phyloP scores from a whole-genome alignment of 2,888 invertebrate species.

The Drosophila suboccidentalis region DNA sequence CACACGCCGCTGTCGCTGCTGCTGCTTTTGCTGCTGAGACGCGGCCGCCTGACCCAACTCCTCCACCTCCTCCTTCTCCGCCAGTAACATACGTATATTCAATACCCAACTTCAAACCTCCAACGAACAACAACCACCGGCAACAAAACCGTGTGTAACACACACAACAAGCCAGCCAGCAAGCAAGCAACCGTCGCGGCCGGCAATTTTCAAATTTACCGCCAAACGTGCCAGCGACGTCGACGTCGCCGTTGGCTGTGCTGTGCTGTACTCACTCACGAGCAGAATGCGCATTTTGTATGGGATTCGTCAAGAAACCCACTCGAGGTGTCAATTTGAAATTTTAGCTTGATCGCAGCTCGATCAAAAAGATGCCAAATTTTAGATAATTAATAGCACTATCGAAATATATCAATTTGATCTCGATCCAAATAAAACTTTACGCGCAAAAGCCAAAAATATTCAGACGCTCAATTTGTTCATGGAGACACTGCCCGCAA shows the following conservation, averaged over 20 bases:
- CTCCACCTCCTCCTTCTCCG: neutral
- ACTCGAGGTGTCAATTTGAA: conserved; percentile 85
- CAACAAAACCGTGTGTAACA: conserved; percentile 22
- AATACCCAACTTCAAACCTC: conserved; percentile 39
- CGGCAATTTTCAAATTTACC: conserved; percentile 85
- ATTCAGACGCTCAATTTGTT: conserved; percentile 61
- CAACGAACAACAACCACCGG: conserved; percentile 48
- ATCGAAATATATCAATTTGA: conserved; percentile 21
- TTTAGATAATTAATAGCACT: conserved; percentile 39
- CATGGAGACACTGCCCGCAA: conserved; percentile 87
- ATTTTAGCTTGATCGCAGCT: conserved; percentile 78
- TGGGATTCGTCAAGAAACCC: conserved; percentile 90
- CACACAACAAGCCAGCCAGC: conserved; percentile 9
- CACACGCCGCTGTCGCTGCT: conserved; percentile 38
- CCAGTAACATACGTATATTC: conserved; percentile 7
- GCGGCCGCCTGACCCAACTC: neutral
- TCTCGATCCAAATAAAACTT: conserved; percentile 56
- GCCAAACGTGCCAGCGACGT: conserved; percentile 83
- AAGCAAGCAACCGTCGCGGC: conserved; percentile 59
- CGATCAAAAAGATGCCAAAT: conserved; percentile 50
- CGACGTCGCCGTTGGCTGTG: conserved; percentile 76
- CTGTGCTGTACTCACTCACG: conserved; percentile 83
- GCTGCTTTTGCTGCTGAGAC: neutral
- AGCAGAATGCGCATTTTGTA: conserved; percentile 84
- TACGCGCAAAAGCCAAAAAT: conserved; percentile 58